Percentiles rank a stretch among this genome's conserved stretches.
phyloP scores from a whole-genome alignment of 2,888 invertebrate species.

The Marronus borbonicus region DNA sequence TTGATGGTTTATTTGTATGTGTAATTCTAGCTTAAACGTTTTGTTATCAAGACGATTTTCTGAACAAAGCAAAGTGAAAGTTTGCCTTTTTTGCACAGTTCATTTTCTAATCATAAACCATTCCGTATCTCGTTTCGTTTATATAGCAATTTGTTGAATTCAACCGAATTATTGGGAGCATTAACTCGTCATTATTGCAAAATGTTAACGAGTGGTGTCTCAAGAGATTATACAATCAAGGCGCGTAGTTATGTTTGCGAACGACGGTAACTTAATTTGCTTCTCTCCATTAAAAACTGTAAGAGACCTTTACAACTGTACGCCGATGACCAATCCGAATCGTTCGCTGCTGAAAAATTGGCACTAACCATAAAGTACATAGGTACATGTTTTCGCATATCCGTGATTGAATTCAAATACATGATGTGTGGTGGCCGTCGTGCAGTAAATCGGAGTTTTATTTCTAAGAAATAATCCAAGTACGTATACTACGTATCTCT shows the following conservation, averaged over 20 bases:
- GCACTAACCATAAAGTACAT: constrained; percentile 23
- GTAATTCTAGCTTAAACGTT: too few relatives aligned
- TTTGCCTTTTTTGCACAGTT: too few relatives aligned
- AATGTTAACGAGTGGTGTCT: constrained; percentile 4
- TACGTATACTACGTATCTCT: background rate
- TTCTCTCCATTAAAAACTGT: constrained; percentile 32
- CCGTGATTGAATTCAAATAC: constrained; percentile 56
- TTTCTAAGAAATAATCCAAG: constrained; percentile 53
- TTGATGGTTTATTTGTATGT: too few relatives aligned
- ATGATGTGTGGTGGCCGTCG: constrained; percentile 52
- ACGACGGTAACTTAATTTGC: constrained; percentile 36
- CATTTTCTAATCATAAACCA: background rate
- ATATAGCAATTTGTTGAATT: constrained; percentile 2
- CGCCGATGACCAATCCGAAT: constrained; percentile 32
- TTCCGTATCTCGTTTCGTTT: background rate
- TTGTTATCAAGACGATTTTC: too few relatives aligned
- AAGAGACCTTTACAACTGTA: constrained; percentile 24
- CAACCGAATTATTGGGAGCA: background rate
- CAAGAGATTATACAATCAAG: constrained; percentile 33
- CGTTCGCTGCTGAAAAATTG: constrained; percentile 28
- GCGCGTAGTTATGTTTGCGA: constrained; percentile 26
- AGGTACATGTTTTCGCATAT: constrained; percentile 45
- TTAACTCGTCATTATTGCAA: constrained; percentile 6
- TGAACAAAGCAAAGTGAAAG: too few relatives aligned
- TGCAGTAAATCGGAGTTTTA: constrained; percentile 46